Conservation (phyloP, 2,888 invertebrate genomes). For the Trachelus iudaicus region DNA sequence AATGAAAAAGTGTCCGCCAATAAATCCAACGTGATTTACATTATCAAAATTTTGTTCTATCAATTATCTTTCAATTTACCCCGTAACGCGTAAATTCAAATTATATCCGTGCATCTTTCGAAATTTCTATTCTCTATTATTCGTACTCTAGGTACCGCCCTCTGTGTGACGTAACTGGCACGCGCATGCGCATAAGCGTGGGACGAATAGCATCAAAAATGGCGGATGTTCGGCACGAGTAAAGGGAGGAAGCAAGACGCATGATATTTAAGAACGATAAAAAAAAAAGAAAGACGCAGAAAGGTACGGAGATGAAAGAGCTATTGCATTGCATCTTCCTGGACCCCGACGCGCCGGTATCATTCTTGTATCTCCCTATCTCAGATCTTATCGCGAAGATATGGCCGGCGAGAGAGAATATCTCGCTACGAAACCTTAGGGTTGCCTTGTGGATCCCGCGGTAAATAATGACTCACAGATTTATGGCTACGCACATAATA, state of each 20-base stretch:
- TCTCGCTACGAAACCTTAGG: no score
- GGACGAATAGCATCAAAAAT: constrained; percentile 9
- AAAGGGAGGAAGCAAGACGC: no score
- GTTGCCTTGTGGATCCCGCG: background rate
- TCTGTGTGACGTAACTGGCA: no score
- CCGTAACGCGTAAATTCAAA: no score
- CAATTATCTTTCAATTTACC: no score
- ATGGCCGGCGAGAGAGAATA: constrained; percentile 5
- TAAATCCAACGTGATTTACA: no score
- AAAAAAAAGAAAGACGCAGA: constrained; percentile 13
- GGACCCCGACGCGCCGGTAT: constrained; percentile 26
- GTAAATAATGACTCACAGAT: constrained; percentile 32
- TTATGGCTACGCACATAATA: constrained; percentile 21
- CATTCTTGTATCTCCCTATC: constrained; percentile 36
- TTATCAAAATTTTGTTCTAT: no score
- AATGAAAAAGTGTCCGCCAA: no score
- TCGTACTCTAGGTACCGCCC: no score
- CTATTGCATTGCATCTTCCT: constrained; percentile 26
- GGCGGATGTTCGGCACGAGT: no score
- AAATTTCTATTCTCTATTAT: no score
- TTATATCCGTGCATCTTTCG: no score
- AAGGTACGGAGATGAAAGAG: constrained; percentile 8
- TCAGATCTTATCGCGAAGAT: constrained; percentile 31
- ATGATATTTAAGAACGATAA: background rate
- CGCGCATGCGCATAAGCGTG: constrained; percentile 12